Base-by-base conservation (phyloP, 2,113 vertebrate genomes). In the Psephotus haematonotus region DNA sequence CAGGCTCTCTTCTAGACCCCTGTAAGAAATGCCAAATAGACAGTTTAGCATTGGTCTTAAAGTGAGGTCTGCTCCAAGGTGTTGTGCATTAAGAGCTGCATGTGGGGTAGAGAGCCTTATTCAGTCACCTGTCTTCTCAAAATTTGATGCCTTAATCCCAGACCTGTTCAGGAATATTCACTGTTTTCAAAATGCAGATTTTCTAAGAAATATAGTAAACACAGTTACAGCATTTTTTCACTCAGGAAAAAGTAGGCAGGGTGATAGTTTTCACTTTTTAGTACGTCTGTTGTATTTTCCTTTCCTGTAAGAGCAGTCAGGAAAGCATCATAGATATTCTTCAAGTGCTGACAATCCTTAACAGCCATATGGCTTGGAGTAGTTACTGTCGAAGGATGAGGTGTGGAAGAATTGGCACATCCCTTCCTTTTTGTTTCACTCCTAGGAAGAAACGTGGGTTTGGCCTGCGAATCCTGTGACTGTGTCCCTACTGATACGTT, bases 361-460 rank as follows among this genome's bases (percentile, higher is more conserved):
- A 71, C 64, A 90, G 57, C 52, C 86, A 86, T 81, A 72, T 95
- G 67, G 52, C 6, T 2, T 49, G 31, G 80, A 90, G 68, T 86
- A 82, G 67, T 85, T 88, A 57, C 91, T 90, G 90, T 86, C 59
- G 74, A 92, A 93, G 71, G 68, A 92, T 74, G 69, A 90, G 33
- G 41, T 63, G 68, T 81, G 24, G 88, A 90, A 74, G 33, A 53
- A 82, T 37, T 94, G 92, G 68, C 82, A 71, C 33, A 90, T 94
- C 37, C 28, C 49, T 92, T 94, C 60, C 28, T 91, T 59, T 77
- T 82, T 63, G 27, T 89, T 91, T 74, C 41, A 76, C 0, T 29
- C 19, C 20, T 41, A 25, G 37, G 78, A 94, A 86, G 57, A 87
- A 86, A 52, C 0, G 0, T 68, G 82, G 17, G 8, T 79, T 94